phyloP scores from a whole-genome alignment of 2,113 vertebrate species.

The Cyrtonyx montezumae region DNA sequence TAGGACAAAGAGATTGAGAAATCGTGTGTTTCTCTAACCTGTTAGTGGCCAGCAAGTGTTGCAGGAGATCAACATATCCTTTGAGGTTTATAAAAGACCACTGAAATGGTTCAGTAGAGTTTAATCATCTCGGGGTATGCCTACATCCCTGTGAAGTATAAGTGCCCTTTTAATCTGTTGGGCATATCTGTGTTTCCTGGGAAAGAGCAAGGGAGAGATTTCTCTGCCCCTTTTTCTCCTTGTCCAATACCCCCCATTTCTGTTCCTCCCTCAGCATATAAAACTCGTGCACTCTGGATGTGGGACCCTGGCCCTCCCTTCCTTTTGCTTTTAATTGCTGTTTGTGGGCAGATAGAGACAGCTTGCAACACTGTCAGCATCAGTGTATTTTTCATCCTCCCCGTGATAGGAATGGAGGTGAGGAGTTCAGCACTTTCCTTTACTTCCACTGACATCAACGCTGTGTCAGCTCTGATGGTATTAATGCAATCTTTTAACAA shows the following conservation, averaged over 20 bases:
- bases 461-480: slow-evolving; percentile 49
- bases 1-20: neutral
- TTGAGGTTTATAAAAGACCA: neutral
- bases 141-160: neutral
- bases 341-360: neutral
- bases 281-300: neutral
- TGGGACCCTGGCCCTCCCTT: neutral
- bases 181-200: neutral
- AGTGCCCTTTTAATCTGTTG: neutral
- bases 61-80: neutral
- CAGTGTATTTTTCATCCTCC: neutral
- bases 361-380: neutral
- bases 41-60: neutral
- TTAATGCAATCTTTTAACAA: slow-evolving; percentile 49
- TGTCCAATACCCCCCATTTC: rapidly evolving
- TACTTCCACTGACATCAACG: slow-evolving; percentile 31
- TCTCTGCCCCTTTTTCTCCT: rapidly evolving
- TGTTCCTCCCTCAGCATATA: neutral
- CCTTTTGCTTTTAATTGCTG: neutral
- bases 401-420: neutral
- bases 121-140: neutral
- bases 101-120: neutral
- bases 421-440: slow-evolving; percentile 46
- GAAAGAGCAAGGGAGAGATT: neutral
- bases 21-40: neutral